Conservation (phyloP, 2,113 vertebrate genomes). For the Onychostruthus taczanowskii region DNA sequence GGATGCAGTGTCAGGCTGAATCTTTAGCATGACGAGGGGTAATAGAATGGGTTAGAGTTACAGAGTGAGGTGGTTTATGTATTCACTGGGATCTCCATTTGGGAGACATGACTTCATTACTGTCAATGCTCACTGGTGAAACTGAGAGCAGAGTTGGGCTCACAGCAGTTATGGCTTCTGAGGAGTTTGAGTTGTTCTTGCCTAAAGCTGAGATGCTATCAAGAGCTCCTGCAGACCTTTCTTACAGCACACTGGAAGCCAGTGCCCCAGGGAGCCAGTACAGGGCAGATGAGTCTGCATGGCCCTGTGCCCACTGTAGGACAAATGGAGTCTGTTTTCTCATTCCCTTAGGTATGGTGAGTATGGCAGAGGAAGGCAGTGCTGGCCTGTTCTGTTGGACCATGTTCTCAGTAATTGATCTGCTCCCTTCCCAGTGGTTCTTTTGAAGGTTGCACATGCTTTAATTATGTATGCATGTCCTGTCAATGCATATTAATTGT, state of each 20-base stretch:
- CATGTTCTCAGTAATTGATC: background rate
- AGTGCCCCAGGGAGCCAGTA: background rate
- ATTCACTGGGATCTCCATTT: background rate
- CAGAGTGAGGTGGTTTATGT: background rate
- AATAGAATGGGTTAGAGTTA: background rate
- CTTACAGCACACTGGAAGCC: background rate
- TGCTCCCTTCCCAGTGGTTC: slow-evolving; percentile 16
- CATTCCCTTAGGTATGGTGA: background rate
- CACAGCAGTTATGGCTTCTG: background rate
- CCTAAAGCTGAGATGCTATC: background rate
- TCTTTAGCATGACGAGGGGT: background rate
- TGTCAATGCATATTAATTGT: slow-evolving; percentile 70
- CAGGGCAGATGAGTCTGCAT: background rate
- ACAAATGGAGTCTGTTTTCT: background rate
- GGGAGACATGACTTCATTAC: background rate
- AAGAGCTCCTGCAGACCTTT: background rate
- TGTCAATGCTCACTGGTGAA: background rate
- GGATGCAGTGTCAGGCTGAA: background rate
- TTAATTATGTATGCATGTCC: slow-evolving; percentile 68
- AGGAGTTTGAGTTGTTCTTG: background rate
- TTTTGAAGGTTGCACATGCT: slow-evolving; percentile 69
- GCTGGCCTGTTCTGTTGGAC: background rate
- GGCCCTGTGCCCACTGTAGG: background rate
- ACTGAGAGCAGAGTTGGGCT: slow-evolving; percentile 19
- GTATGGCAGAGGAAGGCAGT: background rate